Evolutionary conservation across 2,113 vertebrate genomes (phyloP), one percentile per base, ranked within the genome.

Genomic region (Thryonomys swinderianus): DNA sequence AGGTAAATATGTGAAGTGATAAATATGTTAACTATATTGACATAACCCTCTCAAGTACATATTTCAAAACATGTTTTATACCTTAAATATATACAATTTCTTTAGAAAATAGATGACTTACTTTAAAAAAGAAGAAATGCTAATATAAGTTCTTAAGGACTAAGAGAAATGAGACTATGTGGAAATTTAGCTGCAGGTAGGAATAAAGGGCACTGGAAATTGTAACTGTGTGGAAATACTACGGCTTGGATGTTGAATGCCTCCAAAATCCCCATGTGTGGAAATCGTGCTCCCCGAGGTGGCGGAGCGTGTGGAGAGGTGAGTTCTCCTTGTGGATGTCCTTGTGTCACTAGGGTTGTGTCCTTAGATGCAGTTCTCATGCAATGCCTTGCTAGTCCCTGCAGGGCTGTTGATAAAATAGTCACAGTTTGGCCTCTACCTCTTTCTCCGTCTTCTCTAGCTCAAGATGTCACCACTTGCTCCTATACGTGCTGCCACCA

Each of bases 181-280:
- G 83, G 64, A 84, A 94, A 79, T 93, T 93, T 30, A 84, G 16
- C 51, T 61, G 71, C 2, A 84, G 42, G 12, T 37, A 93, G 32
- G 13, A 74, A 40, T 62, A 88, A 91, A 92, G n/a, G 55, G 14
- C 42, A 62, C n/a, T 90, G 42, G 42, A 83, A 82, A 78, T n/a
- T 73, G 42, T 74, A 90, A 92, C 34, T 64, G 14, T 32, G 40
- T 76, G 55, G 53, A 11, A 80, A 37, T 37, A 25, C 20, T 23
- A 37, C 42, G 25, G 21, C 2, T 53, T 20, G 25, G n/a, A 30
- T 40, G 51, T 57, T 55, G 51, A 71, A 62, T 71, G 51, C 25
- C 8, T 20, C 34, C 48, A 32, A 42, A 73, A 42, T 27, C 42
- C 13, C 34, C 48, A 16, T 67, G 45, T 85, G 42, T n/a, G 32